Evolutionary conservation across 2,113 vertebrate genomes (phyloP).

Genomic region (Percopsis transmontana): DNA sequence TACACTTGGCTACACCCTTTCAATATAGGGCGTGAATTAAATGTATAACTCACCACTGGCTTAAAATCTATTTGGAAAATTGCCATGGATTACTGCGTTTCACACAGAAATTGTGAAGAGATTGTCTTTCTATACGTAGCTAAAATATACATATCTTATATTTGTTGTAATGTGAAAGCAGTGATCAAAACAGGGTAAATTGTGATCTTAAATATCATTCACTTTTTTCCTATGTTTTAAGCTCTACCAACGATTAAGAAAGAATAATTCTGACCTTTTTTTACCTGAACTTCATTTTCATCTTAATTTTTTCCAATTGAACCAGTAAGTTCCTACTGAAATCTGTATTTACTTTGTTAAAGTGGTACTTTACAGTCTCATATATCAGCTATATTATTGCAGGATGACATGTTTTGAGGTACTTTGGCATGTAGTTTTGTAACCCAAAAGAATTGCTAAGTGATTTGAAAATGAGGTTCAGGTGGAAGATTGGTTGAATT

Average conservation of each 20-base stretch:
- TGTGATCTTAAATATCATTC: constrained; percentile 22
- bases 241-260: background rate
- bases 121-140: background rate
- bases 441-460: no score
- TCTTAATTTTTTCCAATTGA: no score
- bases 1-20: constrained; percentile 3
- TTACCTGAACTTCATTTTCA: no score
- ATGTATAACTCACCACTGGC: background rate
- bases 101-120: background rate
- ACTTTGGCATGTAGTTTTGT: background rate
- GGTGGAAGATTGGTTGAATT: no score
- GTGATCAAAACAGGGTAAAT: constrained; percentile 63
- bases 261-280: no score
- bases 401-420: no score
- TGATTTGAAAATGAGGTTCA: no score
- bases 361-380: no score
- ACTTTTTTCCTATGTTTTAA: background rate
- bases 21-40: constrained; percentile 13
- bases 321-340: no score
- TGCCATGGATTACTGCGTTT: background rate
- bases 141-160: constrained; percentile 12
- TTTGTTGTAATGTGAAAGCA: constrained; percentile 28
- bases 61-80: no score
- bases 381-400: no score
- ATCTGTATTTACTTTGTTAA: no score